A percentile compares a stretch with the other conserved stretches of the same genome.
Conservation (phyloP, 2,888 invertebrate genomes). For the Stenoptilia bipunctidactyla region DNA sequence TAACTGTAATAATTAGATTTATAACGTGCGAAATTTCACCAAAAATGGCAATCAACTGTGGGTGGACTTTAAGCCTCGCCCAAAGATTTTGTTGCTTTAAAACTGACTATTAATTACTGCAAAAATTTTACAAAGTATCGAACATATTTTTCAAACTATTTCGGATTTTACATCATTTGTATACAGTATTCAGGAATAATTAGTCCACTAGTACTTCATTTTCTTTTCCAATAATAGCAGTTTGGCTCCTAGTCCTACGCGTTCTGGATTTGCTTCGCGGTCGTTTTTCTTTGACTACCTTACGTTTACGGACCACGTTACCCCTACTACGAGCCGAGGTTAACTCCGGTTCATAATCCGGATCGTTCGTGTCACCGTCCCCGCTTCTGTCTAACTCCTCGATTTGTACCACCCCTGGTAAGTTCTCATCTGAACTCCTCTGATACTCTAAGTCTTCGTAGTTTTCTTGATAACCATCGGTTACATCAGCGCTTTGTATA, state of each 20-base stretch:
- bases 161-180: no score
- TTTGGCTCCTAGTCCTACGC: constrained; percentile 53
- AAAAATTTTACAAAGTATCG: no score
- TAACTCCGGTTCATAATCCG: constrained; percentile 40
- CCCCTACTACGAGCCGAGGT: constrained; percentile 50
- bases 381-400: constrained; percentile 34
- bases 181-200: no score
- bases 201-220: constrained; percentile 42
- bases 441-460: constrained; percentile 49
- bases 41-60: no score
- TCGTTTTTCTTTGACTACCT: constrained; percentile 38
- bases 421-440: constrained; percentile 22
- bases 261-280: constrained; percentile 53
- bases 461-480: constrained; percentile 37
- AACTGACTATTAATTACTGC: no score
- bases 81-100: no score
- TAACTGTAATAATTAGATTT: no score
- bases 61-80: no score
- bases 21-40: no score
- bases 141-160: no score
- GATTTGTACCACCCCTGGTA: constrained; percentile 49
- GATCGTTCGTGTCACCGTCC: constrained; percentile 24
- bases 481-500: constrained; percentile 37
- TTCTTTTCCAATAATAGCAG: constrained; percentile 31
- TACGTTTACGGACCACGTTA: constrained; percentile 47